These are phyloP conservation scores for Lota lota DNA, from an alignment of 2,113 vertebrate species.

Conservation along the genomic window DNA sequence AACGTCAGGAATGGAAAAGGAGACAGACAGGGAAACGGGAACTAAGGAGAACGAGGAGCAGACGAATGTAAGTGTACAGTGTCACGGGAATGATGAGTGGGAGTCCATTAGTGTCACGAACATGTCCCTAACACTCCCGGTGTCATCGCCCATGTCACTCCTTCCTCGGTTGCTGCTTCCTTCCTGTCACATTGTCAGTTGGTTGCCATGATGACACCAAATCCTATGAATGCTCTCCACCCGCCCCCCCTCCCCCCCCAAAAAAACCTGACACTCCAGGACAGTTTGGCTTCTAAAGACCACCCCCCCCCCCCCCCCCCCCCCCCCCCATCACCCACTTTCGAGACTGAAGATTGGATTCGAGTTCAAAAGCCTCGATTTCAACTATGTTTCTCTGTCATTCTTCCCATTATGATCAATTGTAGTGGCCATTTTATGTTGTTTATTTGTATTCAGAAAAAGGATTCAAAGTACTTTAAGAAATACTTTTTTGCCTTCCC, in stretches of 20 bases:
- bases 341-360: no score
- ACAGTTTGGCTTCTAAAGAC: slow-evolving; percentile 33
- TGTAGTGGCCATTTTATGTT: no score
- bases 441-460: no score
- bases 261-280: slow-evolving; percentile 28
- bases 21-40: slow-evolving; percentile 11
- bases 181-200: slow-evolving; percentile 42
- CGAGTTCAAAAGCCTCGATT: no score
- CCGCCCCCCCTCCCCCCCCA: no score
- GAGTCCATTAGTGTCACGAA: slow-evolving; percentile 61
- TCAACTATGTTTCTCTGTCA: no score
- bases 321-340: no score
- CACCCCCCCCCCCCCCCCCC: background rate
- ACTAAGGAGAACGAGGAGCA: background rate
- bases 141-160: slow-evolving; percentile 50
- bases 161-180: slow-evolving; percentile 18
- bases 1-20: background rate
- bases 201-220: slow-evolving; percentile 33
- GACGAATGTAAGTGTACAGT: slow-evolving; percentile 19
- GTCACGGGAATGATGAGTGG: slow-evolving; percentile 35
- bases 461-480: no score
- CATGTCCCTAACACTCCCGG: slow-evolving; percentile 40
- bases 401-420: no score
- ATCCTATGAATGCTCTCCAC: slow-evolving; percentile 14
- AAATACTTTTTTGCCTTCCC: no score